Base-by-base conservation (phyloP, 2,888 invertebrate genomes). In the Rotaria socialis region DNA sequence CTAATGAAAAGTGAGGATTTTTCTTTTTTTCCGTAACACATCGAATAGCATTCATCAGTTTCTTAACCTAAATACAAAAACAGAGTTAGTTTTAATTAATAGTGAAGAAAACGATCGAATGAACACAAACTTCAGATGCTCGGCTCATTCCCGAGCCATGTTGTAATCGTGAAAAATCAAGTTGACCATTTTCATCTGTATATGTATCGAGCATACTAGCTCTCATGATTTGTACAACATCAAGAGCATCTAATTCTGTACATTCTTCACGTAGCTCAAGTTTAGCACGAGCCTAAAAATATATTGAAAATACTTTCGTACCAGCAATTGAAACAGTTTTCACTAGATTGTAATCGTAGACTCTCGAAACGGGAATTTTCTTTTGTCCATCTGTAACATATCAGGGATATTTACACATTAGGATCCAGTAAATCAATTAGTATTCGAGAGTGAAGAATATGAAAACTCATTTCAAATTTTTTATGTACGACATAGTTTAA, bases 181-280 rank as follows among this genome's bases (percentile, higher is more conserved):
- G 27, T 10, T 75, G 43, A 50, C 86, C 84, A 56, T 80, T 85
- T 80, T 86, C 86, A 84, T 85, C 84, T 16, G 85, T 75, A 86
- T 85, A 85, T 47, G 85, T 85, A 58, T 86, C 86, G n/a, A 86
- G 6, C 86, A 86, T 86, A 52, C 86, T 86, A 35, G 86, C 85
- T 85, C 58, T 85, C 86, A 86, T 86, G 22, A 86, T 86, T 84
- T 86, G 75, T 35, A 86, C 56, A 50, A 86, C 85, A 43, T 86
- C 84, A 10, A 80, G 19, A 24, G 96, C 96, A 91, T 97, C 97
- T 86, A 93, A 90, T 87, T 92, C 93, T 0, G 94, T 95, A 0
- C 95, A 96, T 89, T 94, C 94, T 91, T 94, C 94, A 88, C 96
- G 92, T 87, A 97, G 92, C 90, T 97, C 96, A 1, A 94, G 91